Base-by-base conservation (phyloP, 2,888 invertebrate species). In the Ennomos erosarius region DNA sequence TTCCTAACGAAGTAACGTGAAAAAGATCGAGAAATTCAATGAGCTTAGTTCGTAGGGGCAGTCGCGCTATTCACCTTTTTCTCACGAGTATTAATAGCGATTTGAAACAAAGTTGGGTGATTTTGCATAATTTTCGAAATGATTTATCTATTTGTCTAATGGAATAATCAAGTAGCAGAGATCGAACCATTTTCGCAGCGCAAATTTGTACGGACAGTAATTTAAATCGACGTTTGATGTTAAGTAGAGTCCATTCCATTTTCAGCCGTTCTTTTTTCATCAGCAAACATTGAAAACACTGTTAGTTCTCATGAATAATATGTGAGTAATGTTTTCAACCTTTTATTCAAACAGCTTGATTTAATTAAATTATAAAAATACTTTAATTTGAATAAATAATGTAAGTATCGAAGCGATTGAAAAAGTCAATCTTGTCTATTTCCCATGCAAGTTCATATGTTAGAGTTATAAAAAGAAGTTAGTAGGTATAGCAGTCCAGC, bases 1-100 rank as follows among this genome's bases (percentile, higher is more conserved):
- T 60, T 62, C 53, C 70, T 73, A 76, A 74, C 71, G 64, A 66
- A 65, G 69, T 67, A 64, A 70, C 64, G 68, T 64, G 65, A 71
- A 76, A 79, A 76, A 74, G 65, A 70, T 65, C 64, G 69, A 54
- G 58, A 38, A 55, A 61, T 64, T 71, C 64, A 64, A 70, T 69
- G 67, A 71, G 64, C 65, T 67, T 64, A 65, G 63, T 64, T 64
- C 52, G 58, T 35, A 52, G 39, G 62, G 70, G 59, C 70, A 71
- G 66, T 74, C 65, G 67, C 64, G 61, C 70, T 64, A 74, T 74
- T 78, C 79, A 74, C 76, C 78, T 77, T 80, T 81, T 84, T 86
- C 84, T 79, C 84, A 86, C 82, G 84, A 70, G 78, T 80, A 84
- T 86, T 81, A 84, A 80, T 78, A 74, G 72, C 78, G 78, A 80